phyloP scores from a whole-genome alignment of 2,113 vertebrate species.

The Alectura lathami region DNA sequence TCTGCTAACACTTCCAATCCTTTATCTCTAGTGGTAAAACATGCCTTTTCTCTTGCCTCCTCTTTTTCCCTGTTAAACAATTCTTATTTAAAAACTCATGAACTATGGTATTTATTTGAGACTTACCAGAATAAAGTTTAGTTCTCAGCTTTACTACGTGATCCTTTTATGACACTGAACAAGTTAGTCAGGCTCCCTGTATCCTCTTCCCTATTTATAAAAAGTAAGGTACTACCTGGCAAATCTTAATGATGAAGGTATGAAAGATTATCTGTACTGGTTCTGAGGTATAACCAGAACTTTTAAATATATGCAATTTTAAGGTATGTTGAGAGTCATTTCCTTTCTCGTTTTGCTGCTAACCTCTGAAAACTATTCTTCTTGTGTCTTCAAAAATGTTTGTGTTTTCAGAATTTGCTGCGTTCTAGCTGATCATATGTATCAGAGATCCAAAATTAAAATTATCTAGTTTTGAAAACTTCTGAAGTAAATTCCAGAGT shows the following conservation, averaged over 20 bases:
- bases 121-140: conserved; percentile 30
- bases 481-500: background rate
- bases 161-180: conserved; percentile 44
- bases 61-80: conserved; percentile 21
- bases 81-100: background rate
- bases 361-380: background rate
- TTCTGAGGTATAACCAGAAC: conserved; percentile 16
- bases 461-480: background rate
- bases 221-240: background rate
- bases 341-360: conserved; percentile 25
- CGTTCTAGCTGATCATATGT: background rate
- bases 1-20: background rate
- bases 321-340: background rate
- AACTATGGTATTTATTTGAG: conserved; percentile 10
- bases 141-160: background rate
- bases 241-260: conserved; percentile 24
- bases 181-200: conserved; percentile 20
- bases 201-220: background rate
- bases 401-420: background rate
- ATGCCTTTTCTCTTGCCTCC: background rate
- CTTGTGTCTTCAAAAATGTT: background rate
- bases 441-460: background rate
- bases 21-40: background rate
- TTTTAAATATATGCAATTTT: conserved; percentile 26
- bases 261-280: conserved; percentile 41